phyloP scores from a whole-genome alignment of 2,888 invertebrate genomes.

The Sphaerophoria taeniata region DNA sequence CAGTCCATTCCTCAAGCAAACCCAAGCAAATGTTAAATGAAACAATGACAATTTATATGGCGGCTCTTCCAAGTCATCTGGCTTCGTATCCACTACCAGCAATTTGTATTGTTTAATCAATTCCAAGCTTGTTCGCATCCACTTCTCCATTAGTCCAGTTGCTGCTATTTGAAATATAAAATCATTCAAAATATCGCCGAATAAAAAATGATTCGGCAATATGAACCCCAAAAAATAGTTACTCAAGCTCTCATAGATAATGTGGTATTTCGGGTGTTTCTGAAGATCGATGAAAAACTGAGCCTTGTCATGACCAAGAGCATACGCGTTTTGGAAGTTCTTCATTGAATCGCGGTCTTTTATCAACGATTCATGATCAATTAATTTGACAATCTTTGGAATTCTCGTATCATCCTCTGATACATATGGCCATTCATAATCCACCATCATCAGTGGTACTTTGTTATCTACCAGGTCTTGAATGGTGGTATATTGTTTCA shows the following conservation, averaged over 20 bases:
- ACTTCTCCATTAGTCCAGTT: background rate
- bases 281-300: conserved; percentile 10
- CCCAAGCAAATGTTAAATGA: background rate
- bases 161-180: background rate
- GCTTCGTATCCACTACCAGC: background rate
- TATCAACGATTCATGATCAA: background rate
- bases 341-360: background rate
- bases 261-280: background rate
- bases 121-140: background rate
- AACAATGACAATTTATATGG: background rate
- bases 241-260: background rate
- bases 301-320: background rate
- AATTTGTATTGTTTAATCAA: background rate
- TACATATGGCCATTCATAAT: background rate
- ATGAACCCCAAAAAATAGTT: background rate
- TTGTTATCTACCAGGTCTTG: conserved; percentile 39
- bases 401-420: background rate
- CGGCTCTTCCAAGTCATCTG: background rate
- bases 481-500: conserved; percentile 1
- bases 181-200: background rate
- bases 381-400: background rate
- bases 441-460: conserved; percentile 13
- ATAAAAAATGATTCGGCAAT: background rate
- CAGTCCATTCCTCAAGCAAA: background rate
- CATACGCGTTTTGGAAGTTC: background rate